Conservation (phyloP, 1,140 invertebrate genomes). For the Bathynomus jamesi region DNA sequence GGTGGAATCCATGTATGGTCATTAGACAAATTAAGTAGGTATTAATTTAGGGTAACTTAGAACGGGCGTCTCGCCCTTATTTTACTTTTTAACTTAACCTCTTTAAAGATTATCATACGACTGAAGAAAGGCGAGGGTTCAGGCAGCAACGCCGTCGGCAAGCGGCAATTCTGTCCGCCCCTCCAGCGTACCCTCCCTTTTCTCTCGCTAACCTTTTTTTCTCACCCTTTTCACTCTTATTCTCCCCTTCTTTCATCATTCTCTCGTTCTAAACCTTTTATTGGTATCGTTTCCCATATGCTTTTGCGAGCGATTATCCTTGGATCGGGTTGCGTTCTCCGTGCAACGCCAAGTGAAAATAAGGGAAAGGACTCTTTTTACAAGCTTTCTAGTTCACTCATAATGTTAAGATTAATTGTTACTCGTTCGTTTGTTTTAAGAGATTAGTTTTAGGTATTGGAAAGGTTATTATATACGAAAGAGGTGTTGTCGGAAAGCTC, state of each 20-base stretch:
- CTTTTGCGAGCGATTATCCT: neutral
- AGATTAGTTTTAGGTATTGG: slow-evolving; percentile 6
- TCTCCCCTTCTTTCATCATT: neutral
- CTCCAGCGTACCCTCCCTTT: neutral
- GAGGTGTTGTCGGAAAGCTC: neutral
- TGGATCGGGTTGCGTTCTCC: neutral
- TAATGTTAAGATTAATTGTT: neutral
- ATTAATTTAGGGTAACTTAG: neutral
- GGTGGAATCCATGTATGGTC: neutral
- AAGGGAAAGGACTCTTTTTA: neutral
- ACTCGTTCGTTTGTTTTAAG: neutral
- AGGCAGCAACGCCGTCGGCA: neutral
- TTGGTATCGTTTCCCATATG: too few species aligned
- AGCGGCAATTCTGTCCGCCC: neutral
- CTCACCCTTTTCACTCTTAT: neutral
- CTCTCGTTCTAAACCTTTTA: neutral
- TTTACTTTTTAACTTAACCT: neutral
- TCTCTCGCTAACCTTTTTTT: too few species aligned
- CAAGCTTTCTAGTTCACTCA: neutral
- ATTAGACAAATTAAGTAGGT: neutral
- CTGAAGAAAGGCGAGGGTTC: neutral
- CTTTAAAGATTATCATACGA: neutral
- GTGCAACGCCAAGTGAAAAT: neutral
- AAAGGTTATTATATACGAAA: neutral
- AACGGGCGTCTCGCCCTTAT: neutral